Percentiles rank a stretch among this genome's conserved stretches.
Conservation (phyloP, 2,113 vertebrate species). For the Lepidothrix coronata region DNA sequence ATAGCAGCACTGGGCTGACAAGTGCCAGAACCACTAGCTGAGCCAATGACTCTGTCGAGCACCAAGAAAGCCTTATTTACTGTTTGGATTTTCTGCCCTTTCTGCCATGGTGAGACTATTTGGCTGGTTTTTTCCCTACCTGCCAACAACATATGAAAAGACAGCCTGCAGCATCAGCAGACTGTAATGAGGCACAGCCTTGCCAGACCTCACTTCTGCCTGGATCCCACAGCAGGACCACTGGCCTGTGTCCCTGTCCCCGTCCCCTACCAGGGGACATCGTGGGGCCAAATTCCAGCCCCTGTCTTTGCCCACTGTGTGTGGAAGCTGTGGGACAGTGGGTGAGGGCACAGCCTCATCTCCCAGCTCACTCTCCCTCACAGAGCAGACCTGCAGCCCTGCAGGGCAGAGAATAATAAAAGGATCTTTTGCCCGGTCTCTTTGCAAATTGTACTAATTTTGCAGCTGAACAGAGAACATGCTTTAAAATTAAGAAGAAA, state of each 20-base stretch:
- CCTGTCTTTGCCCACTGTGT: fast-evolving
- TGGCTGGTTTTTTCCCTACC: neutral
- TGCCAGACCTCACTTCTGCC: neutral
- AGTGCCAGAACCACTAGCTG: neutral
- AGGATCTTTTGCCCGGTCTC: neutral
- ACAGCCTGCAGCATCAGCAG: neutral
- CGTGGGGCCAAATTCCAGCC: fast-evolving
- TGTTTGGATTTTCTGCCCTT: neutral
- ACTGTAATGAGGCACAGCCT: neutral
- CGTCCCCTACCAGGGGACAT: fast-evolving
- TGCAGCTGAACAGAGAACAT: neutral
- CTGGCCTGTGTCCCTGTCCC: neutral
- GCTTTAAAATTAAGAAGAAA: neutral
- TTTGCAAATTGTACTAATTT: neutral
- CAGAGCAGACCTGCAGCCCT: fast-evolving
- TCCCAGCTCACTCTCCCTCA: neutral
- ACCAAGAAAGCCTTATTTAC: neutral
- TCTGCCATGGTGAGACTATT: neutral
- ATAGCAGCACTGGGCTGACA: neutral
- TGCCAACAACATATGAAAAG: fast-evolving
- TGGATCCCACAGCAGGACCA: neutral
- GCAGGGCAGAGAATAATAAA: neutral
- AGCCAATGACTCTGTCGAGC: neutral
- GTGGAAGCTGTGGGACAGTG: fast-evolving
- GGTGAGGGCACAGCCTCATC: fast-evolving